Conservation (phyloP, 1,140 invertebrate species). For the Drosophila parvula region DNA sequence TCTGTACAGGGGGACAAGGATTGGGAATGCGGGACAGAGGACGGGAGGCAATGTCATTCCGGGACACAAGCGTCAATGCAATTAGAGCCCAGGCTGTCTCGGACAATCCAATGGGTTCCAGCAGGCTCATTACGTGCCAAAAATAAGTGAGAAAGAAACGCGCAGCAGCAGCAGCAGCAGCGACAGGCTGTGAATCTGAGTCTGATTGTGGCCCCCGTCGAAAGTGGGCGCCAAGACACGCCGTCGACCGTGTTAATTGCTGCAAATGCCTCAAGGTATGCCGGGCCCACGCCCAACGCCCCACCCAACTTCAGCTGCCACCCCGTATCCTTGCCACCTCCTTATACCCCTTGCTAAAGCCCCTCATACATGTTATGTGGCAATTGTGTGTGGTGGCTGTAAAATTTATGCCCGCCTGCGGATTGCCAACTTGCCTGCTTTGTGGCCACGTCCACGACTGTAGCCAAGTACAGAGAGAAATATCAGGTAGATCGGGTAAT, state of each 20-base stretch:
- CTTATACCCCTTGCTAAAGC: neutral
- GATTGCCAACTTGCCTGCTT: conserved; percentile 34
- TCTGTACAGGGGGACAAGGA: neutral
- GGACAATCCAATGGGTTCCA: conserved; percentile 43
- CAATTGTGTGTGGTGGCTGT: conserved; percentile 53
- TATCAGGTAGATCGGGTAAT: neutral
- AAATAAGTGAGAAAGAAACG: conserved; percentile 43
- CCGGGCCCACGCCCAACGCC: conserved; percentile 50
- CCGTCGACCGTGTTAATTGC: conserved; percentile 78
- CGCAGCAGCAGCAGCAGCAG: conserved; percentile 25
- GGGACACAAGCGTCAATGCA: conserved; percentile 68
- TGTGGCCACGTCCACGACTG: conserved; percentile 33
- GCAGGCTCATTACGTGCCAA: conserved; percentile 72
- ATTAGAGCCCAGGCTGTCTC: conserved; percentile 56
- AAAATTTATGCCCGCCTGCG: conserved; percentile 63
- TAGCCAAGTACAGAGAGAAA: conserved; percentile 12
- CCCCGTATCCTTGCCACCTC: conserved; percentile 13
- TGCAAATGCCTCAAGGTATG: conserved; percentile 71
- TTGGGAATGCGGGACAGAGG: neutral
- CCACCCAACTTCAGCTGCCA: conserved; percentile 1
- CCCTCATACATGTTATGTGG: conserved; percentile 35
- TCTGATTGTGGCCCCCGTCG: conserved; percentile 44
- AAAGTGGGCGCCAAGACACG: conserved; percentile 79
- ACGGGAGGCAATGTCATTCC: conserved; percentile 49
- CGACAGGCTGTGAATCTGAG: conserved; percentile 29